Percentiles rank a stretch among this genome's conserved stretches.
Conservation (phyloP, 2,113 vertebrate species). For the Solenodon paradoxus region DNA sequence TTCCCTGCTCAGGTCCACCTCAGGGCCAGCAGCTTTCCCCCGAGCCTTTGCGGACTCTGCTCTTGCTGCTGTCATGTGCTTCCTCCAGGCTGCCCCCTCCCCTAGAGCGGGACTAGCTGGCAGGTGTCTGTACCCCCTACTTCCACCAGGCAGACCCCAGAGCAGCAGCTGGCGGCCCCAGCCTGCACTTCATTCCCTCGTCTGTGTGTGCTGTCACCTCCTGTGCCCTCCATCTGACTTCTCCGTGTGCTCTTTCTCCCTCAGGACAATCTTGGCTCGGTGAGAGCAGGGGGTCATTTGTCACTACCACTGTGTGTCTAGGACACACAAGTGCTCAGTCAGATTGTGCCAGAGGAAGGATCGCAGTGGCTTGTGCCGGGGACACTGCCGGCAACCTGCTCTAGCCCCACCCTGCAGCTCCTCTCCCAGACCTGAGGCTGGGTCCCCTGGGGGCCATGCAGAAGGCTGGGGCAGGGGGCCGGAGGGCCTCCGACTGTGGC, state of each 20-base stretch:
- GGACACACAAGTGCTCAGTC: background rate
- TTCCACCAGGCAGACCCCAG: background rate
- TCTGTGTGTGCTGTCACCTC: no score
- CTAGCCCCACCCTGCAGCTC: conserved; percentile 4
- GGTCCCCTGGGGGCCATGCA: conserved; percentile 75
- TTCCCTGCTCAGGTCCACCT: background rate
- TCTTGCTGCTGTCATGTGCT: accelerated
- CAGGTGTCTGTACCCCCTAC: background rate
- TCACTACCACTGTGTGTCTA: background rate
- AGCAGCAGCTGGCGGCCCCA: no score
- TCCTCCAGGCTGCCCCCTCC: background rate
- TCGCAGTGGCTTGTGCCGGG: background rate
- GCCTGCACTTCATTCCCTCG: background rate
- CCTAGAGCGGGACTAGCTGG: background rate
- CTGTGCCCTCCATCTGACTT: no score
- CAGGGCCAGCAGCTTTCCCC: background rate
- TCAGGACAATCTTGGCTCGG: accelerated
- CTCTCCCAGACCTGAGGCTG: background rate
- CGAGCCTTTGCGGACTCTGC: background rate
- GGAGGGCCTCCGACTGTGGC: conserved; percentile 59
- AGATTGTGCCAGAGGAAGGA: background rate
- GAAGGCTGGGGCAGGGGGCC: conserved; percentile 78
- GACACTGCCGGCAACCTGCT: background rate
- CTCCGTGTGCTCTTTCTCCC: no score
- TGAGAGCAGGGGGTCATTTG: background rate